Evolutionary conservation across 2,888 invertebrate species (phyloP), one percentile per base, ranked within the genome.

Genomic region (Dicycla oo): DNA sequence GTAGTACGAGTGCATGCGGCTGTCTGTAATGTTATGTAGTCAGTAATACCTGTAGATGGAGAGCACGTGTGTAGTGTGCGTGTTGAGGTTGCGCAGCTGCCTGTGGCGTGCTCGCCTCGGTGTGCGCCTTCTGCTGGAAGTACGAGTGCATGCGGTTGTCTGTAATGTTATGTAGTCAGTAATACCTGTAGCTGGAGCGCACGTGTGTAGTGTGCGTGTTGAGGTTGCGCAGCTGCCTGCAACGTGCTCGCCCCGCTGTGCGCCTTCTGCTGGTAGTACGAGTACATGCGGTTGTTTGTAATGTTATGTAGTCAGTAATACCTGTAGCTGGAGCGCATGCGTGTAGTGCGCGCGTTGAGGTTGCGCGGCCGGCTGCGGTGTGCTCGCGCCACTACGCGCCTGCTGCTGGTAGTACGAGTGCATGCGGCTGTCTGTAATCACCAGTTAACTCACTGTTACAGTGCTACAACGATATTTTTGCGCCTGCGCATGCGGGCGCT

Each of bases 281-380:
- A n/a, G n/a, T n/a, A n/a, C n/a, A n/a, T n/a, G n/a, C n/a, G n/a
- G n/a, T n/a, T n/a, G n/a, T n/a, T n/a, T n/a, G 38, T 38, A 8
- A 38, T 38, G 38, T 38, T 38, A 38, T 38, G 38, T 38, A 26
- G 26, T 26, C 15, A 15, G 26, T 53, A 0, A 26, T 26, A 64
- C 94, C 91, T 95, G 94, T 64, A 94, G 56, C 34, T 94, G 95
- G 15, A 95, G 79, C 0, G 95, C 89, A 58, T 95, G 95, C 0
- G 94, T 87, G 82, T 95, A 95, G 61, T 92, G 93, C 0, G 94
- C 92, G 4, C 95, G 87, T 67, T 93, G 94, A 3, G 93, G 90
- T 47, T 92, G 93, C 11, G 88, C 73, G 30, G 85, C 69, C 7
- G 93, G 88, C 75, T 92, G 90, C 10, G 92, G 89, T 15, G 89